These are phyloP conservation scores for Fundulus diaphanus DNA, from an alignment of 2,797 vertebrate genomes.

Conservation along the genomic window DNA sequence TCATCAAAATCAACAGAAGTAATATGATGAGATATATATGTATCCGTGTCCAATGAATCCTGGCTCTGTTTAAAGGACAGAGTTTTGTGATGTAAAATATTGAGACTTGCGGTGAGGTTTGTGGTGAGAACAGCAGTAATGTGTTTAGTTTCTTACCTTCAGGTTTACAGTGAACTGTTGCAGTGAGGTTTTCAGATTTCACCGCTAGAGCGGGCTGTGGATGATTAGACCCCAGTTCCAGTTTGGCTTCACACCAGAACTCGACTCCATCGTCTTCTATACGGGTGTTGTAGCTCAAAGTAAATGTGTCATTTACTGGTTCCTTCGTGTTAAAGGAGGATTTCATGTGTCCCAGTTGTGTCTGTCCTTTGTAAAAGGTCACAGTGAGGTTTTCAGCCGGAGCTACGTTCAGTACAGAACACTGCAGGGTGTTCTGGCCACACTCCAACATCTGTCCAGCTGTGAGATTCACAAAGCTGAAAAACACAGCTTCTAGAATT, in stretches of 20 bases:
- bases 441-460: too few species aligned
- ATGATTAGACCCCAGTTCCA: slow-evolving; percentile 55
- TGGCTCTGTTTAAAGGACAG: too few species aligned
- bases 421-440: slow-evolving; percentile 58
- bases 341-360: neutral
- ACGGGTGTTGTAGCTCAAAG: slow-evolving; percentile 21
- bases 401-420: slow-evolving; percentile 44
- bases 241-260: slow-evolving; percentile 68
- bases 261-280: slow-evolving; percentile 51
- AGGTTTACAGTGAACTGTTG: slow-evolving; percentile 64
- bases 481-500: slow-evolving; percentile 50
- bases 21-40: too few species aligned
- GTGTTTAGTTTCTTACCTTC: too few species aligned
- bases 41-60: too few species aligned
- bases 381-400: slow-evolving; percentile 48
- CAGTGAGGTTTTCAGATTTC: slow-evolving; percentile 21
- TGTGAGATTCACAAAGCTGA: too few species aligned
- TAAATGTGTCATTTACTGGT: slow-evolving; percentile 37
- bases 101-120: too few species aligned
- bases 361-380: slow-evolving; percentile 58
- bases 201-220: slow-evolving; percentile 26
- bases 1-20: too few species aligned
- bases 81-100: too few species aligned
- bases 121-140: too few species aligned
- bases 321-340: neutral